phyloP scores from a whole-genome alignment of 2,888 invertebrate genomes.

The Limnephilus lunatus region DNA sequence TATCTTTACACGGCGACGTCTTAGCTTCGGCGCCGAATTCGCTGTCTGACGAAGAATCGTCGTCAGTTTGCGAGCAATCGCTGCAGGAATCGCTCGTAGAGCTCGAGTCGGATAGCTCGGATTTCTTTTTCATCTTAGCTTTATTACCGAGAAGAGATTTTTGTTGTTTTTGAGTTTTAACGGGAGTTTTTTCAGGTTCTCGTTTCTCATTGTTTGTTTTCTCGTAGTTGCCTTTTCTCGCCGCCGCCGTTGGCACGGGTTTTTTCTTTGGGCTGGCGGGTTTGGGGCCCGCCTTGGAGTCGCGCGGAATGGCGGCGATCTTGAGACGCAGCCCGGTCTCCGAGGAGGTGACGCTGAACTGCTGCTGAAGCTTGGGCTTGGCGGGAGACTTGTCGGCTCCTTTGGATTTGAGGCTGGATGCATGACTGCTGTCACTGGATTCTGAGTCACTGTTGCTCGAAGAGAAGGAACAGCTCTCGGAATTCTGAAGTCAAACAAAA shows the following conservation, averaged over 20 bases:
- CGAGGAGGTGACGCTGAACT: constrained; percentile 80
- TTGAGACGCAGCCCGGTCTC: constrained; percentile 80
- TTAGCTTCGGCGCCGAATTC: constrained; percentile 39
- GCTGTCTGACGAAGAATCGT: constrained; percentile 70
- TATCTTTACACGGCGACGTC: constrained; percentile 28
- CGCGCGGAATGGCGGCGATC: constrained; percentile 79
- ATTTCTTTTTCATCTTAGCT: constrained; percentile 65
- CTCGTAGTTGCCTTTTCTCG: constrained; percentile 68
- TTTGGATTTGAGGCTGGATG: constrained; percentile 71
- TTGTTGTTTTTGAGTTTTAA: constrained; percentile 55
- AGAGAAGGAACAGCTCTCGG: constrained; percentile 73
- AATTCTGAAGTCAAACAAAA: constrained; percentile 70
- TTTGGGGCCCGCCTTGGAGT: constrained; percentile 68
- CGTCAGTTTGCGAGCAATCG: constrained; percentile 69
- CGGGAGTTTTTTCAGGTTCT: constrained; percentile 64
- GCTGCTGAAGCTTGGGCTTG: constrained; percentile 70
- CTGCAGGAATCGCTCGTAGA: constrained; percentile 75
- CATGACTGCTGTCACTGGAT: constrained; percentile 68
- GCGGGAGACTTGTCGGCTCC: constrained; percentile 45
- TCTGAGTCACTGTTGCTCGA: constrained; percentile 70
- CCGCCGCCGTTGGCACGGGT: constrained; percentile 68
- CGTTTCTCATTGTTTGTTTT: constrained; percentile 65
- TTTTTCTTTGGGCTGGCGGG: constrained; percentile 67
- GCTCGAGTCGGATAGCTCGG: constrained; percentile 71
- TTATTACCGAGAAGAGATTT: constrained; percentile 61